phyloP scores from a whole-genome alignment of 2,888 invertebrate genomes.

The Crepidodera aurea region DNA sequence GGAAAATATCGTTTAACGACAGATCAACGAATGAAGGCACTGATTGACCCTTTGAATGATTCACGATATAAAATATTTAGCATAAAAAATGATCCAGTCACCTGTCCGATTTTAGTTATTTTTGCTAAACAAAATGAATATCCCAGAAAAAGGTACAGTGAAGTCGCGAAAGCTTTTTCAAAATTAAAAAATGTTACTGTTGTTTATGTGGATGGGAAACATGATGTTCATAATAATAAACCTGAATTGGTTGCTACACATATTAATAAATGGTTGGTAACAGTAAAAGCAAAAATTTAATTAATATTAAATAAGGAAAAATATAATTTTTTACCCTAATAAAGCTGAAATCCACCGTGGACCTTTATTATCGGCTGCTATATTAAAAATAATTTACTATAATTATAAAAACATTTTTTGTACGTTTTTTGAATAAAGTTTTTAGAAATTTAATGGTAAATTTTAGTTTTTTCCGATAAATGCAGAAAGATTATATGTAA shows the following conservation, averaged over 20 bases:
- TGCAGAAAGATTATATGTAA: too few relatives aligned
- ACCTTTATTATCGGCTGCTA: too few relatives aligned
- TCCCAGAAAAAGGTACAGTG: constrained; percentile 42
- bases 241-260: constrained; percentile 64
- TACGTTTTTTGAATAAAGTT: too few relatives aligned
- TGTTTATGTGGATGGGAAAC: constrained; percentile 64
- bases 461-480: too few relatives aligned
- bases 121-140: constrained; percentile 42
- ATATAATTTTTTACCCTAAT: too few relatives aligned
- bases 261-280: constrained; percentile 49
- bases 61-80: constrained; percentile 51
- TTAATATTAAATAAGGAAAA: too few relatives aligned
- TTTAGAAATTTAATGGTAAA: too few relatives aligned
- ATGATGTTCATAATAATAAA: constrained; percentile 69
- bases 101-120: constrained; percentile 58
- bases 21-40: constrained; percentile 64
- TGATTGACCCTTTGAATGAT: constrained; percentile 56
- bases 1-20: constrained; percentile 65
- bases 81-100: constrained; percentile 51
- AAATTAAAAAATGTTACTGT: constrained; percentile 49
- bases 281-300: constrained; percentile 1
- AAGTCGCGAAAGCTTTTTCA: constrained; percentile 44
- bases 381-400: too few relatives aligned
- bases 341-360: too few relatives aligned
- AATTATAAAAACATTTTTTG: too few relatives aligned